These are phyloP conservation scores for Hemicentrotus pulcherrimus DNA, from an alignment of 35 echinoderm and acorn worm genomes.

Conservation along the genomic window DNA sequence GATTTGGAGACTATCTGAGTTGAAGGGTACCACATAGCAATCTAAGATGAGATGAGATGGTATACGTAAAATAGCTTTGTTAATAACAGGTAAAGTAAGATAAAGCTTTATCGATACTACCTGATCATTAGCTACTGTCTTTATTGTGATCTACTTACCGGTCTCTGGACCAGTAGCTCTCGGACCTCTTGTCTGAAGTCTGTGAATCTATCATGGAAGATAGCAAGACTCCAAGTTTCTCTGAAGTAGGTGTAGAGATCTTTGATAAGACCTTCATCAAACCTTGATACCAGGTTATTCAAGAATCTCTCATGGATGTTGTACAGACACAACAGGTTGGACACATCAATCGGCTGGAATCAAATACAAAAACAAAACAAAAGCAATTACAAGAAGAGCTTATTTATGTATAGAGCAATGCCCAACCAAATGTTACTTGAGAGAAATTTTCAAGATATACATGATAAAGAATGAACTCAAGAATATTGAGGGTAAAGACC, in stretches of 20 bases:
- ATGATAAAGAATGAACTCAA: too few species aligned
- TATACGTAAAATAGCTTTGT: too few species aligned
- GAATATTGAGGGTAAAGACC: too few species aligned
- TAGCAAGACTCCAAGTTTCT: slow-evolving; percentile 87
- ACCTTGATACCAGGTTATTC: slow-evolving; percentile 93
- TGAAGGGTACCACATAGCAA: too few species aligned
- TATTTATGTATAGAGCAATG: neutral
- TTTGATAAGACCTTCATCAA: slow-evolving; percentile 85
- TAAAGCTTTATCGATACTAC: too few species aligned
- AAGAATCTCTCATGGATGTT: slow-evolving; percentile 96
- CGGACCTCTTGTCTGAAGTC: slow-evolving; percentile 97
- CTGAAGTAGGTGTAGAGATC: slow-evolving; percentile 90
- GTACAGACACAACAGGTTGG: slow-evolving; percentile 91
- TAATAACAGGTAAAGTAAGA: too few species aligned
- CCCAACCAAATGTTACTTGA: neutral
- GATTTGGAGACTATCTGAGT: too few species aligned
- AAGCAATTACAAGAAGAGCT: neutral
- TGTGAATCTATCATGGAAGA: slow-evolving; percentile 94
- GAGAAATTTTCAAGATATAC: too few species aligned
- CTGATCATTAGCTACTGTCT: too few species aligned
- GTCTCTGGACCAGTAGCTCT: slow-evolving; percentile 88
- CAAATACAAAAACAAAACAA: neutral
- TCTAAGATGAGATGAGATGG: too few species aligned
- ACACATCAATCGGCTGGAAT: slow-evolving; percentile 75
- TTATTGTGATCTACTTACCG: slow-evolving; percentile 63